phyloP scores from a whole-genome alignment of 2,888 invertebrate genomes.

The Melolontha melolontha region DNA sequence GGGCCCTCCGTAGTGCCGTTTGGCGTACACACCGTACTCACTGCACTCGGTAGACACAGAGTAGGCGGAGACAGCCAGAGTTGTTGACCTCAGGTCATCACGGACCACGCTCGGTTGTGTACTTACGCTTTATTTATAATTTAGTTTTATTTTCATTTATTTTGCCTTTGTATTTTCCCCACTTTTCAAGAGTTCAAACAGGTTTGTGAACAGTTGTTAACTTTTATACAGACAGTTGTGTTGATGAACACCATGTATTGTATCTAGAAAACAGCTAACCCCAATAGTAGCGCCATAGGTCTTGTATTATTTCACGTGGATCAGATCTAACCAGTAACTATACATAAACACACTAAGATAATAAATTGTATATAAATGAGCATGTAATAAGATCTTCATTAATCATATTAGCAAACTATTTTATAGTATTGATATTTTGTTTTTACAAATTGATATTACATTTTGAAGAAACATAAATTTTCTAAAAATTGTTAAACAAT shows the following conservation, averaged over 20 bases:
- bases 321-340: too few species aligned
- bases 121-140: slow-evolving; percentile 60
- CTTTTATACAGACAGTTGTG: slow-evolving; percentile 51
- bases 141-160: slow-evolving; percentile 58
- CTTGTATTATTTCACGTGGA: too few species aligned
- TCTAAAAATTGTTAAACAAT: too few species aligned
- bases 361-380: too few species aligned
- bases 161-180: slow-evolving; percentile 55
- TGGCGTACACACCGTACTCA: slow-evolving; percentile 48
- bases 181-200: slow-evolving; percentile 53
- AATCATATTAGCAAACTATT: too few species aligned
- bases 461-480: too few species aligned
- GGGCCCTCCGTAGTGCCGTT: slow-evolving; percentile 47
- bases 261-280: slow-evolving; percentile 28
- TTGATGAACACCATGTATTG: slow-evolving; percentile 45
- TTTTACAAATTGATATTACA: too few species aligned
- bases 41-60: slow-evolving; percentile 59
- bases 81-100: slow-evolving; percentile 67
- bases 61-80: slow-evolving; percentile 66
- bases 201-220: slow-evolving; percentile 53
- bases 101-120: slow-evolving; percentile 61
- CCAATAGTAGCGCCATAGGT: not conserved
- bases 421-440: too few species aligned
- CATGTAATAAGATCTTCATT: too few species aligned
- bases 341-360: too few species aligned